A percentile compares a stretch with the other conserved stretches of the same genome.
phyloP scores from a whole-genome alignment of 2,888 invertebrate genomes.

The Alloplasta piceator region DNA sequence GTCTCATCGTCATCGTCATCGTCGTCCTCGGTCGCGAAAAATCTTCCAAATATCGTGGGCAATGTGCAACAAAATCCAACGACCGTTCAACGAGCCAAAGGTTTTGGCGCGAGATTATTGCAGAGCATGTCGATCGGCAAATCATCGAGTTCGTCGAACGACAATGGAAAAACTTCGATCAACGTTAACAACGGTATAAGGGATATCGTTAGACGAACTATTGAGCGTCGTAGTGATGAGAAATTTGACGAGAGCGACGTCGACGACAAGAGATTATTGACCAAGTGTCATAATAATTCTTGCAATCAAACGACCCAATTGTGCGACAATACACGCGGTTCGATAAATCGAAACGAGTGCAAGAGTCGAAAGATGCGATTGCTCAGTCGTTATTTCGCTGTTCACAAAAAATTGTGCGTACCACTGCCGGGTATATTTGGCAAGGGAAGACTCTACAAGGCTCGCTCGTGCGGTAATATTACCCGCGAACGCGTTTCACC shows the following conservation, averaged over 20 bases:
- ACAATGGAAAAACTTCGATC: conserved; percentile 54
- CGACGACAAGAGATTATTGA: conserved; percentile 53
- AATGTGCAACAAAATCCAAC: conserved; percentile 70
- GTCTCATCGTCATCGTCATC: conserved; percentile 62
- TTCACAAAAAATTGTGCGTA: conserved; percentile 87
- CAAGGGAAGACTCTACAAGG: conserved; percentile 86
- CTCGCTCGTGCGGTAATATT: conserved; percentile 87
- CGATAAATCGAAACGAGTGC: conserved; percentile 77
- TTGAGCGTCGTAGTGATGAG: conserved; percentile 54
- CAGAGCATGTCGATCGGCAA: conserved; percentile 82
- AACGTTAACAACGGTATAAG: conserved; percentile 48
- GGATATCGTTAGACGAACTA: conserved; percentile 39
- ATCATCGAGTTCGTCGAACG: conserved; percentile 60
- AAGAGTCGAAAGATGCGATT: conserved; percentile 85
- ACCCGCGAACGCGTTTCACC: conserved; percentile 84
- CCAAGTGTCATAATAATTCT: conserved; percentile 70
- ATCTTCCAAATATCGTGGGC: conserved; percentile 64
- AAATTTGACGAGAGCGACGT: conserved; percentile 58
- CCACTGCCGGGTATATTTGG: conserved; percentile 86
- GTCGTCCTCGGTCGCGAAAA: conserved; percentile 69
- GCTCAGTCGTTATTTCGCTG: conserved; percentile 88
- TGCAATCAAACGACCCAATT: conserved; percentile 63
- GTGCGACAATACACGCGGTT: conserved; percentile 73
- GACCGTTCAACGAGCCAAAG: conserved; percentile 82
- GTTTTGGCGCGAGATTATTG: conserved; percentile 84